phyloP scores from a whole-genome alignment of 2,888 invertebrate genomes.

The Alloplasta piceator region DNA sequence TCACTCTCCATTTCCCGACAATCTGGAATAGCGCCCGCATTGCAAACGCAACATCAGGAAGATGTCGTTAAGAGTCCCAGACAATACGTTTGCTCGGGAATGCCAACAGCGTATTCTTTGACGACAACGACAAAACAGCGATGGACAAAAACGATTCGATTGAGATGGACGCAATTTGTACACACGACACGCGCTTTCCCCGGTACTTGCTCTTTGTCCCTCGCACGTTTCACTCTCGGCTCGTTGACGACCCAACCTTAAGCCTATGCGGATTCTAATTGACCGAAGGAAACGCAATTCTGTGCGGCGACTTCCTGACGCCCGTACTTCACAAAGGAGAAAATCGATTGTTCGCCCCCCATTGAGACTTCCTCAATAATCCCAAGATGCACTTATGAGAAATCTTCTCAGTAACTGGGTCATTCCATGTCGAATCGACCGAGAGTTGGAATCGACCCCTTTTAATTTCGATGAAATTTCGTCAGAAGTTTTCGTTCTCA shows the following conservation, averaged over 20 bases:
- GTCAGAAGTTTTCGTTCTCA: too few relatives aligned
- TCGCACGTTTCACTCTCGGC: not conserved
- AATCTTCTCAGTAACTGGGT: too few relatives aligned
- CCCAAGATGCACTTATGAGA: too few relatives aligned
- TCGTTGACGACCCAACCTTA: slow-evolving; percentile 38
- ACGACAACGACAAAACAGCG: slow-evolving; percentile 27
- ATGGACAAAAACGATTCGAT: slow-evolving; percentile 1
- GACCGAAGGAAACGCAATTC: slow-evolving; percentile 49
- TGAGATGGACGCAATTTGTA: not conserved
- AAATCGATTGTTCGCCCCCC: slow-evolving; percentile 49
- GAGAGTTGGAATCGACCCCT: too few relatives aligned
- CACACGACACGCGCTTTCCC: slow-evolving; percentile 13
- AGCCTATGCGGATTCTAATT: slow-evolving; percentile 53
- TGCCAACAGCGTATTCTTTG: slow-evolving; percentile 34
- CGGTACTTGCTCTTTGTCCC: slow-evolving; percentile 15
- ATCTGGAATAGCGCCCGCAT: slow-evolving; percentile 12
- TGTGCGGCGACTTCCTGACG: slow-evolving; percentile 4
- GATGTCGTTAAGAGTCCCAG: slow-evolving; percentile 21
- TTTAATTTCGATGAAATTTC: too few relatives aligned
- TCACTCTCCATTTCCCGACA: not conserved
- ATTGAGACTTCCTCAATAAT: too few relatives aligned
- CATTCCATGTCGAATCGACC: too few relatives aligned
- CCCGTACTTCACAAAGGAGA: slow-evolving; percentile 38
- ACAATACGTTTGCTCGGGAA: slow-evolving; percentile 28
- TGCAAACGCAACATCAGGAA: slow-evolving; percentile 27